A percentile compares a stretch with the other conserved stretches of the same genome.
Conservation (phyloP, 2,113 vertebrate species). For the Bujurquina vittata region DNA sequence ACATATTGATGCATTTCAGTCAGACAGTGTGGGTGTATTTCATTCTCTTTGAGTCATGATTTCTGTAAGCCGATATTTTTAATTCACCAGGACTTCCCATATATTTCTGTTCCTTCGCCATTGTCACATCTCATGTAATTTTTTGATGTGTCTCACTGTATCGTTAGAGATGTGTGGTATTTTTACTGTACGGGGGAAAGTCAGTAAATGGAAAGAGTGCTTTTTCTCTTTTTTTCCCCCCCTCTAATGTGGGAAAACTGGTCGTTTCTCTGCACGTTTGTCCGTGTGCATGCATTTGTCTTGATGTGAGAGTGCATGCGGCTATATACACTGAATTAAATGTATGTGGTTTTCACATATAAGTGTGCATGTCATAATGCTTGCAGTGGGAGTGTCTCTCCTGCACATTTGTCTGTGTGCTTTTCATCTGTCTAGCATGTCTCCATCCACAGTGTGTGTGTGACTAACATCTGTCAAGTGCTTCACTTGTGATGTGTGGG, state of each 20-base stretch:
- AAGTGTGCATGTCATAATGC: constrained; percentile 42
- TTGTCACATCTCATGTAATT: constrained; percentile 27
- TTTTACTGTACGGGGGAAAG: constrained; percentile 30
- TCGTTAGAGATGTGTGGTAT: constrained; percentile 37
- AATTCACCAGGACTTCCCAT: constrained; percentile 60
- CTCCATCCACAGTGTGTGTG: constrained; percentile 12
- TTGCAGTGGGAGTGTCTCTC: constrained; percentile 53
- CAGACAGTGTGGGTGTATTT: constrained; percentile 78
- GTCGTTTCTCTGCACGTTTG: constrained; percentile 32
- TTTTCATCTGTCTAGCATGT: constrained; percentile 10
- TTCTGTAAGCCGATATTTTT: constrained; percentile 64
- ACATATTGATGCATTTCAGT: constrained; percentile 74
- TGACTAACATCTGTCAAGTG: constrained; percentile 48
- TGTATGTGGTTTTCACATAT: constrained; percentile 48
- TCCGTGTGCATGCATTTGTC: constrained; percentile 42
- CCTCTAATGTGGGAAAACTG: constrained; percentile 38
- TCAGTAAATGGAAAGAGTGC: constrained; percentile 36
- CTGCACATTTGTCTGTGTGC: constrained; percentile 22
- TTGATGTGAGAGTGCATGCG: constrained; percentile 15
- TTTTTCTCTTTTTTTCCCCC: constrained; percentile 8
- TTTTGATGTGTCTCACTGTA: constrained; percentile 3
- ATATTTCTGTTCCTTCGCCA: constrained; percentile 17
- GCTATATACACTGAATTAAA: constrained; percentile 42
- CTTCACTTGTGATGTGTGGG: constrained; percentile 47
- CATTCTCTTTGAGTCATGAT: constrained; percentile 74